phyloP scores from a whole-genome alignment of 2,888 invertebrate species.

The Drosophila glabriapex region DNA sequence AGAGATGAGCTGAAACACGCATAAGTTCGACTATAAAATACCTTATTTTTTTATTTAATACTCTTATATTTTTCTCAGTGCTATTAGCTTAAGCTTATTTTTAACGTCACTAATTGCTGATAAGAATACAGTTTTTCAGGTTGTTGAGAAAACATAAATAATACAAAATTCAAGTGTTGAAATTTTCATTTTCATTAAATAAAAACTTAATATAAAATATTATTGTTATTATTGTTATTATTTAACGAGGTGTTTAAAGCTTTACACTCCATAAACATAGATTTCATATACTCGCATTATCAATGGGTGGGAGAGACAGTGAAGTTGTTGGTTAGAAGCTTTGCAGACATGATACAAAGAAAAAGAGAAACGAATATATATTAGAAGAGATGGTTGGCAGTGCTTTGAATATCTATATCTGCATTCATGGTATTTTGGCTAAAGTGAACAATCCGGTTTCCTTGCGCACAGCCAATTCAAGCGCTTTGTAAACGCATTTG shows the following conservation, averaged over 20 bases:
- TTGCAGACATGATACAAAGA: neutral
- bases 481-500: constrained; percentile 57
- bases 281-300: neutral
- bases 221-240: neutral
- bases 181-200: neutral
- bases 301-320: neutral
- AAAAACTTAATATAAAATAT: neutral
- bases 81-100: no score
- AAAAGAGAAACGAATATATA: constrained; percentile 39
- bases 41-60: constrained; percentile 1
- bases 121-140: no score
- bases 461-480: constrained; percentile 38
- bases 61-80: neutral
- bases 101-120: no score
- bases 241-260: neutral
- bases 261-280: neutral
- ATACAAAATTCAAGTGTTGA: neutral
- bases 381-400: constrained; percentile 21
- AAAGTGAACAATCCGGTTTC: constrained; percentile 57
- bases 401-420: constrained; percentile 19
- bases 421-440: constrained; percentile 31
- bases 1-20: constrained; percentile 42
- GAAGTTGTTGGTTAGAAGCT: constrained; percentile 13
- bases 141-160: neutral
- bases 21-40: constrained; percentile 35